Evolutionary conservation across 2,888 invertebrate species (phyloP).

Genomic region (Isotomurus palustris): DNA sequence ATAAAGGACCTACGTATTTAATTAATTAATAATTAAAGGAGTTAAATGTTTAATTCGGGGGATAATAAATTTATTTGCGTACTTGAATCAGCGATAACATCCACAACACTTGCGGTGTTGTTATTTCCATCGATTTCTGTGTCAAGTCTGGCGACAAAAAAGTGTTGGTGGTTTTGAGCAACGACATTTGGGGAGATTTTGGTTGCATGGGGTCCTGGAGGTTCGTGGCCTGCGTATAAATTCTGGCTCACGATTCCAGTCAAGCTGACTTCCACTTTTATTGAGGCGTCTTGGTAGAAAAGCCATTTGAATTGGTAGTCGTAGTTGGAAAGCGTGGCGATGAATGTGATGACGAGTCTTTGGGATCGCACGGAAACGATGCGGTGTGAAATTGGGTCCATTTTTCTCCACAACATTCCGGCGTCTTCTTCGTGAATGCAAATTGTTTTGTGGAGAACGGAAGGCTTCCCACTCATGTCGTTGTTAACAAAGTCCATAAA

Average conservation of each 20-base stretch:
- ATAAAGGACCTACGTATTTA: conserved; percentile 7
- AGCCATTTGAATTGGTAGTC: conserved; percentile 26
- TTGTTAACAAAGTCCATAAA: conserved; percentile 15
- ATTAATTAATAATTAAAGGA: too few relatives aligned
- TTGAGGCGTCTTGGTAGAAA: conserved; percentile 27
- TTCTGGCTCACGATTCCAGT: conserved; percentile 24
- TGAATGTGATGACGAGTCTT: conserved; percentile 14
- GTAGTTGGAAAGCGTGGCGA: conserved; percentile 24
- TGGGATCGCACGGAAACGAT: conserved; percentile 7
- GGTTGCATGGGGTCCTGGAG: conserved; percentile 11
- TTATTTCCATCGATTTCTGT: conserved; percentile 27
- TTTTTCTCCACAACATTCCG: conserved; percentile 24
- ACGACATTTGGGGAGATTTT: conserved; percentile 18
- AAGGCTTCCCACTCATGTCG: conserved; percentile 12
- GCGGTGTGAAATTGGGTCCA: conserved; percentile 6
- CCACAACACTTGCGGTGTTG: conserved; percentile 21
- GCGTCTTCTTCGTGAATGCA: conserved; percentile 28
- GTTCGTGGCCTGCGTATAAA: conserved; percentile 5
- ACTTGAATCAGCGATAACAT: conserved; percentile 20
- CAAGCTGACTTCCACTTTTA: conserved; percentile 13
- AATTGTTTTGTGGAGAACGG: conserved; percentile 9
- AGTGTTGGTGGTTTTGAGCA: conserved; percentile 41
- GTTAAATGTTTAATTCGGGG: too few relatives aligned
- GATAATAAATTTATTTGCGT: too few relatives aligned
- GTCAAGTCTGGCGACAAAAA: conserved; percentile 35